Evolutionary conservation across 1,140 invertebrate species (phyloP), one percentile per base, ranked within the genome.

Genomic region (Maconellicoccus hirsutus): DNA sequence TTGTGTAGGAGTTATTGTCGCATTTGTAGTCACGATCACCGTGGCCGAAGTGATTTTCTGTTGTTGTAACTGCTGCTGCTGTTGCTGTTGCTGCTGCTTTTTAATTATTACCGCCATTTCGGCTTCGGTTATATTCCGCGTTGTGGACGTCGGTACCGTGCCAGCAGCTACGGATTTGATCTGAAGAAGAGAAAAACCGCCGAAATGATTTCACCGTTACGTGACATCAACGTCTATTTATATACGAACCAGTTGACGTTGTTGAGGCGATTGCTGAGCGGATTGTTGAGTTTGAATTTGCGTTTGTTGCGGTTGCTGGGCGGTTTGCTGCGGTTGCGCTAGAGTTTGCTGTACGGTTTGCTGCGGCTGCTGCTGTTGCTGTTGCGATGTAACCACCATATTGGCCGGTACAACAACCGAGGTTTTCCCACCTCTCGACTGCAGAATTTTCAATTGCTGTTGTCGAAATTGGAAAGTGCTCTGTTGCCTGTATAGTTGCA

Each of bases 71-170:
- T 83, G 81, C 0, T 79, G 79, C 71, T 86, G 83, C 71, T 84
- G 84, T 29, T 84, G 82, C 66, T 84, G 81, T 52, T 84, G 75
- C 26, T 84, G 83, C 72, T 89, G 87, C 19, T 85, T 81, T 74
- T 90, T 89, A 0, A 91, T 78, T 19, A 91, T 73, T 10, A 87
- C 84, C 10, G 85, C 83, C 82, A 91, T 85, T 76, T 91, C 89
- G 22, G 83, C 82, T 21, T 89, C 86, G 0, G 87, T 83, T 1
- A 88, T 83, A 16, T 84, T 82, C 70, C 82, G 83, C 73, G 79
- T 82, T 70, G 79, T 81, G 25, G 75, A 71, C 75, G 74, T 70
- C 75, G 70, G 26, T 78, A 75, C 73, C 75, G 73, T 77, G 78
- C 78, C 75, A 76, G 81, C 69, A 73, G 69, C 33, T 19, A 52